Percentiles rank a stretch among this genome's conserved stretches.
These are phyloP conservation scores for Rafetus swinhoei DNA, from an alignment of 2,113 vertebrate genomes.

Conservation along the genomic window DNA sequence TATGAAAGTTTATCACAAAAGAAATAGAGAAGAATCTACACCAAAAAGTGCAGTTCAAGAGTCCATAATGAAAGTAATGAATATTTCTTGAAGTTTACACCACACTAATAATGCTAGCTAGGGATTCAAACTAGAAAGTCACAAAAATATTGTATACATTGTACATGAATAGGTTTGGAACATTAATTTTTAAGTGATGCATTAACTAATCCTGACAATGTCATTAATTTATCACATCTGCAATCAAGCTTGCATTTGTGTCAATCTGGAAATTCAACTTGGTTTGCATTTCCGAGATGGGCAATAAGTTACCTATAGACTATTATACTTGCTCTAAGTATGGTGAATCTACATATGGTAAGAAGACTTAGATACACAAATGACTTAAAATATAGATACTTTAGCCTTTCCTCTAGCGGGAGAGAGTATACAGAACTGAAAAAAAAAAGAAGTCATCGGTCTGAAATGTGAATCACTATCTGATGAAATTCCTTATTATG, in stretches of 20 bases:
- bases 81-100: background rate
- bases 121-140: background rate
- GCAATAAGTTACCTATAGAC: background rate
- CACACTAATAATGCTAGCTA: background rate
- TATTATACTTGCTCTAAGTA: background rate
- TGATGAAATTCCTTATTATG: background rate
- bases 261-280: background rate
- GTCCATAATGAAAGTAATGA: background rate
- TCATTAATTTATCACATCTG: background rate
- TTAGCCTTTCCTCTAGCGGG: background rate
- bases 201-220: background rate
- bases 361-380: background rate
- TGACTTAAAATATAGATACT: background rate
- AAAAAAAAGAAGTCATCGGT: background rate
- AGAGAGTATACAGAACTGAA: background rate
- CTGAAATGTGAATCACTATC: background rate
- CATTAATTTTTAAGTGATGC: background rate
- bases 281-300: background rate
- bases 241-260: background rate
- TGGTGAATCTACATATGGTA: background rate
- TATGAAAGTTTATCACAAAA: background rate
- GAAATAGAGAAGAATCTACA: background rate
- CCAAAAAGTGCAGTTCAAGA: background rate
- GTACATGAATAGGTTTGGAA: background rate
- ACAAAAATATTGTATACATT: background rate